Percentiles rank a stretch among this genome's conserved stretches.
These are phyloP conservation scores for Drosophila erecta DNA, from an alignment of 1,140 invertebrate species.

Conservation along the genomic window DNA sequence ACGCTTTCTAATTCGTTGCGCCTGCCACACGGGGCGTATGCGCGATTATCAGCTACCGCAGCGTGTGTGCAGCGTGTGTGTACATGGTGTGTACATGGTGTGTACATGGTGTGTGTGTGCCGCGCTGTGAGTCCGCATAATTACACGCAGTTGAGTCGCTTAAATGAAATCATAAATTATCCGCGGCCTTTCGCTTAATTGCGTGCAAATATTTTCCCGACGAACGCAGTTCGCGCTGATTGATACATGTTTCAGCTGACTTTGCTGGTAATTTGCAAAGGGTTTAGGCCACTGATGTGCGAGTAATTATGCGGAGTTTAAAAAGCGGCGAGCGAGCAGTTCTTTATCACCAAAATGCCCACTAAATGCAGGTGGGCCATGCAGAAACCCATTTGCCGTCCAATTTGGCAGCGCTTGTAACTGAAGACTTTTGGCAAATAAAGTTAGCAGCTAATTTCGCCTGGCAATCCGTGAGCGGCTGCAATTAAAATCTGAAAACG, in stretches of 20 bases:
- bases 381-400: constrained; percentile 3
- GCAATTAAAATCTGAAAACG: constrained; percentile 73
- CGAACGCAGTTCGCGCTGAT: constrained; percentile 47
- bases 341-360: constrained; percentile 1
- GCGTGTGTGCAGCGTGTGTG: constrained; percentile 1
- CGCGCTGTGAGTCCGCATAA: constrained; percentile 63
- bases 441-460: constrained; percentile 62
- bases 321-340: not conserved
- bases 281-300: not conserved
- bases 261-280: constrained; percentile 2
- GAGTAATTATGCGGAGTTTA: not conserved
- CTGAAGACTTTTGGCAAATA: constrained; percentile 42
- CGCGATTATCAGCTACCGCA: constrained; percentile 58
- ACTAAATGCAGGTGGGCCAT: not conserved
- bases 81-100: too few species aligned
- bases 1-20: constrained; percentile 24
- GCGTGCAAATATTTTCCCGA: constrained; percentile 70
- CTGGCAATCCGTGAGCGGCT: constrained; percentile 30
- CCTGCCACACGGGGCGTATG: constrained; percentile 57
- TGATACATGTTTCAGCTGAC: constrained; percentile 48
- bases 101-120: not conserved
- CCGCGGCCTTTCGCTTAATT: constrained; percentile 65
- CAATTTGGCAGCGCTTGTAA: not conserved
- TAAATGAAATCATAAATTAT: constrained; percentile 81
- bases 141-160: constrained; percentile 73